Conservation (phyloP, 2,113 vertebrate species). For the Nerophis lumbriciformis region DNA sequence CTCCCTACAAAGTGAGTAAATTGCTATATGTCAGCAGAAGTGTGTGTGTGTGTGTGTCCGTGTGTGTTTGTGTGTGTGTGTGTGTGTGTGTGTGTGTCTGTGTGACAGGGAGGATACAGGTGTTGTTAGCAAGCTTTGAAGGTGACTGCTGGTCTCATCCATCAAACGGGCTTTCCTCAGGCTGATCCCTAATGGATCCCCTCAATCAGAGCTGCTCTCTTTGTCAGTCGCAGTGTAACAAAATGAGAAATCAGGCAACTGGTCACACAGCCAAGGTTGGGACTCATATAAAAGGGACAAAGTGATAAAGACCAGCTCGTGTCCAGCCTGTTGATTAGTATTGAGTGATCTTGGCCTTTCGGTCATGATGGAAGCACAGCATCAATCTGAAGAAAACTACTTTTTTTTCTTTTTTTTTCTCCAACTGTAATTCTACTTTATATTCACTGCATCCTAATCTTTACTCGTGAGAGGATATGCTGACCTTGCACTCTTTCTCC, state of each 20-base stretch:
- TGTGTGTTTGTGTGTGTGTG: conserved; percentile 74
- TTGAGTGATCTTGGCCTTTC: conserved; percentile 61
- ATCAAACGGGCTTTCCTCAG: conserved; percentile 94
- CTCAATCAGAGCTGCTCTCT: conserved; percentile 85
- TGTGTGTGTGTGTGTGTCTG: conserved; percentile 56
- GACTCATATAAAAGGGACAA: conserved; percentile 73
- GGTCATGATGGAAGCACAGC: conserved; percentile 52
- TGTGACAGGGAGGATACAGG: conserved; percentile 96
- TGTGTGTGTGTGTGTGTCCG: conserved; percentile 75
- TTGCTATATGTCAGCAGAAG: conserved; percentile 85
- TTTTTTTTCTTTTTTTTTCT: conserved; percentile 16
- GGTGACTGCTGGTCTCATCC: conserved; percentile 97
- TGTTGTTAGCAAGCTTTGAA: conserved; percentile 91
- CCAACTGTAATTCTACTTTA: conserved; percentile 24
- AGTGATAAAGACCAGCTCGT: conserved; percentile 72
- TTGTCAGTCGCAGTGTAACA: conserved; percentile 68
- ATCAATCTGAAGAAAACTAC: conserved; percentile 52
- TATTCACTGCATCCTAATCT: conserved; percentile 11
- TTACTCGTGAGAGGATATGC: conserved; percentile 3
- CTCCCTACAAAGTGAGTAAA: conserved; percentile 55
- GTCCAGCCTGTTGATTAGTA: conserved; percentile 71
- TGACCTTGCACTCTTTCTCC: conserved; percentile 2
- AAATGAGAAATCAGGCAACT: conserved; percentile 73
- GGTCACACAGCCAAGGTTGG: conserved; percentile 67
- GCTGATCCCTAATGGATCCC: conserved; percentile 97